Conservation (phyloP, 2,797 vertebrate species). For the Cheirogaleus major region DNA sequence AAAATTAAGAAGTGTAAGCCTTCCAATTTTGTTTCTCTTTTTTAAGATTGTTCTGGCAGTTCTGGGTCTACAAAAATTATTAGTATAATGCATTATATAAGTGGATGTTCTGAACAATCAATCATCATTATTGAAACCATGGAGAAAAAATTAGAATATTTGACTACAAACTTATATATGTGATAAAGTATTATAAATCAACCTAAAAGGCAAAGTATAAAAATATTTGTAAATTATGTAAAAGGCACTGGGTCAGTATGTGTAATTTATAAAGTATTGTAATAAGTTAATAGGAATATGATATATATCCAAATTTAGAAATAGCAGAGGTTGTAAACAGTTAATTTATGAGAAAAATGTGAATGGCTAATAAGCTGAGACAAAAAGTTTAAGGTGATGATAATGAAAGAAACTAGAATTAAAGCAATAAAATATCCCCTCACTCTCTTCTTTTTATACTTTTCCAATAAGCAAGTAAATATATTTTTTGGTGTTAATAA, state of each 20-base stretch:
- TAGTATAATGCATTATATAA: not conserved
- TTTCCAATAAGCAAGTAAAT: not conserved
- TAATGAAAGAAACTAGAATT: not conserved
- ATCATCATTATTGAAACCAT: not conserved
- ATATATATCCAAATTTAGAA: not conserved
- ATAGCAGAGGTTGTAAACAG: not conserved
- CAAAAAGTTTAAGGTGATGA: not conserved
- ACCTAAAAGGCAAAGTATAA: not conserved
- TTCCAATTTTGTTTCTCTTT: not conserved
- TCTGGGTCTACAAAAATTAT: not conserved
- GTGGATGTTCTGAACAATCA: not conserved
- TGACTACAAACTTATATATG: not conserved
- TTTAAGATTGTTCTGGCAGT: not conserved
- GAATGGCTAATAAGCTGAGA: not conserved
- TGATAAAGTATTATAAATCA: not conserved
- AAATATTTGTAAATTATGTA: conserved; percentile 9
- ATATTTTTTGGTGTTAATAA: not conserved
- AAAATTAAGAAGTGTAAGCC: not conserved
- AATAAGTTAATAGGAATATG: not conserved
- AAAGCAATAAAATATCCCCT: not conserved
- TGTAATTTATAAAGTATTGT: not conserved
- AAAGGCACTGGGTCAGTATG: not conserved
- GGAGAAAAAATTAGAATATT: not conserved
- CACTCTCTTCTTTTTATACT: not conserved
- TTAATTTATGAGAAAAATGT: not conserved